A percentile compares a stretch with the other conserved stretches of the same genome.
These are phyloP conservation scores for Drosophila gaucha DNA, from an alignment of 2,888 invertebrate genomes.

Conservation along the genomic window DNA sequence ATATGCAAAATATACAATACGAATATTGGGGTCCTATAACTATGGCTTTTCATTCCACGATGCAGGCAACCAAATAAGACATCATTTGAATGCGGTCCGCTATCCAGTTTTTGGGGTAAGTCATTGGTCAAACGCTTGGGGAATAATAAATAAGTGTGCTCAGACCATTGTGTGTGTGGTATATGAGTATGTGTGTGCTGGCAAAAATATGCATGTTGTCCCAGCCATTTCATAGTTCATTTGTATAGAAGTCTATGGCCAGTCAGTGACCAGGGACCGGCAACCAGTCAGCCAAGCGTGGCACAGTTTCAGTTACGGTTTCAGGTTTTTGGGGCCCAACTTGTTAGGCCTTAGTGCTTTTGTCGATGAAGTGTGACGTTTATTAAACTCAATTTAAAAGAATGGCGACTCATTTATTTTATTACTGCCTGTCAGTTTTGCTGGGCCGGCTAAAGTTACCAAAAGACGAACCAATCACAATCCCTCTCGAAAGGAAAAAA, in stretches of 20 bases:
- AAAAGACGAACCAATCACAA: constrained; percentile 62
- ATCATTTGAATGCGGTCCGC: constrained; percentile 76
- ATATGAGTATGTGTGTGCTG: constrained; percentile 21
- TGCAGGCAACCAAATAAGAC: constrained; percentile 77
- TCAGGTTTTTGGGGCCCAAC: constrained; percentile 39
- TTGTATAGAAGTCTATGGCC: constrained; percentile 56
- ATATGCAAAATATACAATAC: constrained; percentile 28
- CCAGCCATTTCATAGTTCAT: constrained; percentile 79
- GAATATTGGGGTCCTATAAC: constrained; percentile 34
- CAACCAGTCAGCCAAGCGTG: constrained; percentile 60
- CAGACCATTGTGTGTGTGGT: constrained; percentile 23
- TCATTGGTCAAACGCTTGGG: constrained; percentile 78
- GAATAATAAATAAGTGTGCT: constrained; percentile 79
- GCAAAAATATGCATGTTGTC: constrained; percentile 74
- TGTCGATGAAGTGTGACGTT: constrained; percentile 80
- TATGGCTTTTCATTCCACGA: constrained; percentile 59
- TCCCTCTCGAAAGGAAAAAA: constrained; percentile 14
- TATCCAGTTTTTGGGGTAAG: constrained; percentile 63
- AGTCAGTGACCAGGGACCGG: constrained; percentile 19
- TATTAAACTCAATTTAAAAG: constrained; percentile 81
- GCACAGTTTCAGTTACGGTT: constrained; percentile 59
- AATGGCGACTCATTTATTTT: constrained; percentile 80
- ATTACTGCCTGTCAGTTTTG: constrained; percentile 76
- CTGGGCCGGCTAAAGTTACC: constrained; percentile 55
- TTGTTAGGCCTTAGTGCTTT: constrained; percentile 66